A percentile compares a stretch with the other conserved stretches of the same genome.
Conservation (phyloP, 2,113 vertebrate species). For the Arothron firmamentum region DNA sequence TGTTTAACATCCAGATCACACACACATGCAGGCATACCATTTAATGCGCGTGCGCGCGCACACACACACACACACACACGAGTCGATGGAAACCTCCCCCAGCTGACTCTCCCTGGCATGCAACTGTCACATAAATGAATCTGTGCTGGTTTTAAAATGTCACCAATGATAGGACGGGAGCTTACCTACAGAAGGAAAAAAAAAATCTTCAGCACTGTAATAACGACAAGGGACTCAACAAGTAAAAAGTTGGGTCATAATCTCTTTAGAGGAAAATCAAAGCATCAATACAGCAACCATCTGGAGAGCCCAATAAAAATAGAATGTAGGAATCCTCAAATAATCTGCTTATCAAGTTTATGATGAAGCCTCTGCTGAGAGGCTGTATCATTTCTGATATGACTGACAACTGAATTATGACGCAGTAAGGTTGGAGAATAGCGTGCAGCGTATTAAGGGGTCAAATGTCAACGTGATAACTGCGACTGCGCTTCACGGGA, state of each 20-base stretch:
- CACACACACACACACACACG: conserved; percentile 3
- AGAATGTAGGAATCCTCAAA: no score
- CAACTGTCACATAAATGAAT: conserved; percentile 28
- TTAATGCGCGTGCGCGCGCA: conserved; percentile 12
- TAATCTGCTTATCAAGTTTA: no score
- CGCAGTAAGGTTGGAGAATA: no score
- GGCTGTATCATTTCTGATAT: no score
- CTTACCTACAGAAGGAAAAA: background rate
- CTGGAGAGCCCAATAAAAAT: background rate
- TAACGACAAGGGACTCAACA: background rate
- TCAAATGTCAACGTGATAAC: no score
- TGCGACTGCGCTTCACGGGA: no score
- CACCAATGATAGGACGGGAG: conserved; percentile 1
- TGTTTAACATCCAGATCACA: conserved; percentile 39
- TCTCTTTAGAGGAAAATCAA: background rate
- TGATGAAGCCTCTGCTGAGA: no score
- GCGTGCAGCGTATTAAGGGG: no score
- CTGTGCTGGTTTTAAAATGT: conserved; percentile 29
- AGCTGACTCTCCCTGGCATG: conserved; percentile 30
- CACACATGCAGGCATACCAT: conserved; percentile 16
- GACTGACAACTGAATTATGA: no score
- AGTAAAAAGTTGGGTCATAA: background rate
- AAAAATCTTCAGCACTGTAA: background rate
- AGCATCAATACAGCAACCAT: background rate
- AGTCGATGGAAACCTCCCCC: conserved; percentile 23